Evolutionary conservation across 1,140 invertebrate genomes (phyloP), one percentile per base, ranked within the genome.

Genomic region (Orussus abietinus): DNA sequence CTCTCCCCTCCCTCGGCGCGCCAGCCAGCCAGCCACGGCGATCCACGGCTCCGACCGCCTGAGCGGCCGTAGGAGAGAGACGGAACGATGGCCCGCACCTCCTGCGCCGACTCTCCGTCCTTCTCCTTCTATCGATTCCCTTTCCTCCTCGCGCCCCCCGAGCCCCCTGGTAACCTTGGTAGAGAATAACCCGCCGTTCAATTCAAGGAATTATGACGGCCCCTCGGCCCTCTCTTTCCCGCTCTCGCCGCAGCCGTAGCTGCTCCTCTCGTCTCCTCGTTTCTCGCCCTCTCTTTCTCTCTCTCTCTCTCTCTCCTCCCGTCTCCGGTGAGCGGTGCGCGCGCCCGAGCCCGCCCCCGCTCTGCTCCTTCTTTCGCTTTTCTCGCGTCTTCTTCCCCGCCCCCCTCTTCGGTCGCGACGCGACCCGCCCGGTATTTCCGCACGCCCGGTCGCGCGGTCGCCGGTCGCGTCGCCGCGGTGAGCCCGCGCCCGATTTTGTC

Each of bases 141-240:
- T 56, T 47, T 47, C 35, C 43, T 44, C 28, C 37, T 21, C 34
- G 15, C n/a, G 18, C 34, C 40, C 31, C 33, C 39, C 38, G 26
- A 47, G 39, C 41, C 34, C 47, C 57, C 53, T 44, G 53, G 48
- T 66, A 66, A 66, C 64, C 66, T 69, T 69, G 64, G 64, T 60
- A 49, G 53, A 62, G 61, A 66, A 69, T 63, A 67, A 68, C 61
- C 62, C 59, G 56, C 57, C 58, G 62, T 66, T 66, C 67, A 61
- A 67, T 66, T 69, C 64, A 66, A 66, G 64, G 62, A 69, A 69
- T 67, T 67, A 69, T 67, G 56, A 62, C 51, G 55, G 54, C 53
- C 54, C 54, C 55, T 47, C 39, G 38, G 19, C 53, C 50, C 47
- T 47, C 48, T 52, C 48, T 47, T 53, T 47, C 50, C 56, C 51